Conservation (phyloP, 2,797 vertebrate genomes). For the Philypnodon macrostomus region DNA sequence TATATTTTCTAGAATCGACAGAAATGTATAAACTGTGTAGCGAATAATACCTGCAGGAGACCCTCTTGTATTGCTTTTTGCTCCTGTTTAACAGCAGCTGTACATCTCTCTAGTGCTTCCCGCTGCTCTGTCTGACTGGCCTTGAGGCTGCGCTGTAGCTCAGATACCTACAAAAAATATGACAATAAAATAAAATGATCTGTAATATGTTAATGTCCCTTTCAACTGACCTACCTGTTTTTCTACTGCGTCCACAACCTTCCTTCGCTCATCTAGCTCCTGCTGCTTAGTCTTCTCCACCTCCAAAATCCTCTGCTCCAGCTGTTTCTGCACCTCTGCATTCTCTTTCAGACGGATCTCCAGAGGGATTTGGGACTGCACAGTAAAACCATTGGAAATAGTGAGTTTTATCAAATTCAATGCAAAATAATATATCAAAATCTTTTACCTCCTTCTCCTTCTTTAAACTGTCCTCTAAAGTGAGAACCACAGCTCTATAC, state of each 20-base stretch:
- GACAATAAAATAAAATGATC: not conserved
- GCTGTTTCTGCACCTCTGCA: constrained; percentile 86
- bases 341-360: constrained; percentile 86
- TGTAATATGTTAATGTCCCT: not conserved
- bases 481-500: constrained; percentile 86
- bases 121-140: constrained; percentile 87
- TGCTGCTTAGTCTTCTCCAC: constrained; percentile 88
- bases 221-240: constrained; percentile 78
- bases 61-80: constrained; percentile 91
- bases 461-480: constrained; percentile 89
- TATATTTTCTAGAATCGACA: too few relatives aligned
- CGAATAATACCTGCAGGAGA: constrained; percentile 87
- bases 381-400: constrained; percentile 24
- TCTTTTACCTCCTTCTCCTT: constrained; percentile 89
- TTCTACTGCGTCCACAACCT: constrained; percentile 85
- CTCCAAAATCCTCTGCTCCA: constrained; percentile 89
- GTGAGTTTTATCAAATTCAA: not conserved
- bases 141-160: constrained; percentile 85
- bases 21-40: too few relatives aligned
- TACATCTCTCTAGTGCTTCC: constrained; percentile 88
- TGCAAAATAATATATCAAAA: too few relatives aligned
- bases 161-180: constrained; percentile 75
- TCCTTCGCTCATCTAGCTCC: constrained; percentile 84
- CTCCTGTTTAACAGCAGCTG: constrained; percentile 82
- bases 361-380: constrained; percentile 81